Evolutionary conservation across 2,113 vertebrate genomes (phyloP), one percentile per base, ranked within the genome.

Genomic region (Channa argus): DNA sequence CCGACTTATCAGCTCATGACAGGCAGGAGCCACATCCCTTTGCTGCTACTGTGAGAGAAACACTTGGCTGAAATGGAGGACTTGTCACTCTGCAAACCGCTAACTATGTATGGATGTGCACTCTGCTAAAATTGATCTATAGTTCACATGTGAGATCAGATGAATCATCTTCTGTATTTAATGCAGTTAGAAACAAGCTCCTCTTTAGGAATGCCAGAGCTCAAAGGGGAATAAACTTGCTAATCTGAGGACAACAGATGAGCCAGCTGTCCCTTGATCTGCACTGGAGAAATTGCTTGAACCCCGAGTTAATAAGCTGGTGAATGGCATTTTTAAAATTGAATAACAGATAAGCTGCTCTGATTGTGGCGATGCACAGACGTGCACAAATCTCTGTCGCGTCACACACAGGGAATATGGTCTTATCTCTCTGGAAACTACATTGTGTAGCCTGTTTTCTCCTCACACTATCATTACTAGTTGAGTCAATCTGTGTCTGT

Each of bases 231-330:
- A 67, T n/a, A 39, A 5, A 12, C n/a, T n/a, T 52, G 9, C 70
- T 89, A 89, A 88, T 89, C 84, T 86, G 82, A 46, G 73, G 71
- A 76, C 68, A 61, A 64, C 77, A 84, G 79, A 83, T 43, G 63
- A 82, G 47, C 67, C 70, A 37, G 66, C 71, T 36, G 64, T 80
- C 71, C 47, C 82, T 69, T 80, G 75, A 82, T 85, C 73, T 46
- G 69, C 37, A 47, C 63, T 59, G 63, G 38, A 78, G 60, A 64
- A 70, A 72, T 44, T 13, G 55, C 64, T 37, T 43, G 56, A 77
- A 71, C 63, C 81, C 67, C 44, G 37, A 83, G 77, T 88, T 74
- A 36, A 76, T 80, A 63, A 82, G 51, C 71, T 67, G 74, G 53
- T 76, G 77, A 85, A 82, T 78, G 79, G 50, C 74, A 52, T 76